Evolutionary conservation across 1,140 invertebrate species (phyloP).

Genomic region (Maniola jurtina): DNA sequence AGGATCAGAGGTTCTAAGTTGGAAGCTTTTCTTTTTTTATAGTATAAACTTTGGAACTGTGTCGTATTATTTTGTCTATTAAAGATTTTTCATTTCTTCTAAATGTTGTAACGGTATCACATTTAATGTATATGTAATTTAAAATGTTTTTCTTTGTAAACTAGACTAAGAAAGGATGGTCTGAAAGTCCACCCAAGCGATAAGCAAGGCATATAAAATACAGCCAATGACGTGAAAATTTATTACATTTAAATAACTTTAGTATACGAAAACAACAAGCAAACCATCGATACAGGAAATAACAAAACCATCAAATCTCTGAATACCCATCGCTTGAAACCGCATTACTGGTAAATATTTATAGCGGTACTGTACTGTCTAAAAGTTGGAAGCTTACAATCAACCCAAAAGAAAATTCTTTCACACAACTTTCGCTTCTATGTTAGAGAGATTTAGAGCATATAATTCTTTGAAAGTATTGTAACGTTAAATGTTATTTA

Average conservation of each 20-base stretch:
- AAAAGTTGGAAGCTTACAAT: slow-evolving; percentile 31
- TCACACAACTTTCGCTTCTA: slow-evolving; percentile 17
- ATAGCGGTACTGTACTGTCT: slow-evolving; percentile 35
- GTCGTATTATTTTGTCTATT: too few species aligned
- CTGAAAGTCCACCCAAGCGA: too few species aligned
- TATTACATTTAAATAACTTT: background rate
- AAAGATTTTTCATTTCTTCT: too few species aligned
- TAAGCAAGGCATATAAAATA: too few species aligned
- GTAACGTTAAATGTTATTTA: slow-evolving; percentile 19
- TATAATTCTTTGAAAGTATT: slow-evolving; percentile 18
- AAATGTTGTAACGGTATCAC: too few species aligned
- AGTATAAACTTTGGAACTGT: too few species aligned
- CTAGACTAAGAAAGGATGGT: too few species aligned
- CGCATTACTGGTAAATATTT: slow-evolving; percentile 52
- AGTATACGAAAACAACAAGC: background rate
- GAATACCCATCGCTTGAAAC: slow-evolving; percentile 35
- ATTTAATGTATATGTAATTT: too few species aligned
- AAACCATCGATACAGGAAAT: slow-evolving; percentile 5
- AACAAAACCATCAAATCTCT: slow-evolving; percentile 37
- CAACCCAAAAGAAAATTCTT: slow-evolving; percentile 11
- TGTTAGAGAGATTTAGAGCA: background rate
- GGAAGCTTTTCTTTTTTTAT: too few species aligned
- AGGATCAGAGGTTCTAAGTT: too few species aligned
- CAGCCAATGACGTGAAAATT: too few species aligned
- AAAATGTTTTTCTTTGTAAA: too few species aligned